phyloP scores from a whole-genome alignment of 2,888 invertebrate species.

The Apamea crenata region DNA sequence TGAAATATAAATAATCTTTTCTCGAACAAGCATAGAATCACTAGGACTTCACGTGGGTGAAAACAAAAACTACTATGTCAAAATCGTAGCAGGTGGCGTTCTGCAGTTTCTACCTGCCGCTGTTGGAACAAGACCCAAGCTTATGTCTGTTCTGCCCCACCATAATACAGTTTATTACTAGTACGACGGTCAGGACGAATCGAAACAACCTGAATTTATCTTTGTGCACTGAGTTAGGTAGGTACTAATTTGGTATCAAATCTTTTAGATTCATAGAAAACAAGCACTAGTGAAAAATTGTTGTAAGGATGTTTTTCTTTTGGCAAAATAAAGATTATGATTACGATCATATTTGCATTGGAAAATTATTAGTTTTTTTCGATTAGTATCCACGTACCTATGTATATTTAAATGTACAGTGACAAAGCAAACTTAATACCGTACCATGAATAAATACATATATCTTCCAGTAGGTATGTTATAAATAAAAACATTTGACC shows the following conservation, averaged over 20 bases:
- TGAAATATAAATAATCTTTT: neutral
- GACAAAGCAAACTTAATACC: neutral
- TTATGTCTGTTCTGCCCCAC: neutral
- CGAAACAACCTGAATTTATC: too few species aligned
- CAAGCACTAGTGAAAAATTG: neutral
- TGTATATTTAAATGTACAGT: neutral
- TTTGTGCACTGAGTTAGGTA: too few species aligned
- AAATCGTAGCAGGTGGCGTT: neutral
- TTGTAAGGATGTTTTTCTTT: neutral
- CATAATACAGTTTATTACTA: neutral
- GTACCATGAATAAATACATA: neutral
- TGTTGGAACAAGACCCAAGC: too few species aligned
- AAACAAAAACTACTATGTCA: neutral
- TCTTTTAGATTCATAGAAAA: neutral
- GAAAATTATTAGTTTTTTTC: neutral
- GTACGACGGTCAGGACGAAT: neutral
- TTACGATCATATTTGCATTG: neutral
- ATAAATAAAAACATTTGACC: constrained; percentile 14
- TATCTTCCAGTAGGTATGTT: neutral
- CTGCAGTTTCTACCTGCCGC: neutral
- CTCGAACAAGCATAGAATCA: neutral
- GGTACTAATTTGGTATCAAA: neutral
- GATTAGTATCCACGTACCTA: neutral
- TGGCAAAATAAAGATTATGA: neutral
- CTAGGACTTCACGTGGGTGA: neutral